Evolutionary conservation across 2,888 invertebrate species (phyloP), one percentile per base, ranked within the genome.

Genomic region (Apamea monoglypha): DNA sequence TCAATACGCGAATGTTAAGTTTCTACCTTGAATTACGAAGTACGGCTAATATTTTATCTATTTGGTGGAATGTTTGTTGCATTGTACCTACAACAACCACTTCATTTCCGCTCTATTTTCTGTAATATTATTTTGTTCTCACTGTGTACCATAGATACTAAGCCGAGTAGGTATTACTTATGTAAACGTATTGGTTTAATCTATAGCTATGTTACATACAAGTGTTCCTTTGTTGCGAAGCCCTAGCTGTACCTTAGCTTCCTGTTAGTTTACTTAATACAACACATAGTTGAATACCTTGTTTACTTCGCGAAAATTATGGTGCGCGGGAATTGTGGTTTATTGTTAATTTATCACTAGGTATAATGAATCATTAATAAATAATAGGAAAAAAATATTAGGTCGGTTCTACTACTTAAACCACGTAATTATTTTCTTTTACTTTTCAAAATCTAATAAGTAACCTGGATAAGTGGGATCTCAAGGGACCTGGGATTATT

Each of bases 191-290:
- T 56, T 64, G n/a, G 36, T 64, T 59, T 59, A 63, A 80, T 84
- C 40, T 18, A 36, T 64, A 14, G n/a, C 14, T 82, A 82, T 61
- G 47, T 72, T 47, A 72, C 40, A 59, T 72, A 16, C n/a, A 61
- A 66, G 59, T 74, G 44, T 66, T 76, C 8, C 21, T 32, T 72
- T 68, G 71, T 78, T 53, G 53, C 29, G 79, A 84, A 87, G 84
- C 87, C 87, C 32, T 87, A 84, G 72, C 29, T 80, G 73, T 61
- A 47, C 80, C 10, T 44, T 70, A 73, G 64, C 56, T 84, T 79
- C 87, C 74, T 69, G 40, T 69, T 69, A 67, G 32, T 73, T 69
- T 59, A 69, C 72, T 29, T 50, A 64, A 7, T 70, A 61, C 32
- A n/a, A 61, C 25, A 18, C 18, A 40, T 50, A 64, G 29, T 80